Conservation (phyloP, 1,140 invertebrate genomes). For the Phenacoccus solenopsis region DNA sequence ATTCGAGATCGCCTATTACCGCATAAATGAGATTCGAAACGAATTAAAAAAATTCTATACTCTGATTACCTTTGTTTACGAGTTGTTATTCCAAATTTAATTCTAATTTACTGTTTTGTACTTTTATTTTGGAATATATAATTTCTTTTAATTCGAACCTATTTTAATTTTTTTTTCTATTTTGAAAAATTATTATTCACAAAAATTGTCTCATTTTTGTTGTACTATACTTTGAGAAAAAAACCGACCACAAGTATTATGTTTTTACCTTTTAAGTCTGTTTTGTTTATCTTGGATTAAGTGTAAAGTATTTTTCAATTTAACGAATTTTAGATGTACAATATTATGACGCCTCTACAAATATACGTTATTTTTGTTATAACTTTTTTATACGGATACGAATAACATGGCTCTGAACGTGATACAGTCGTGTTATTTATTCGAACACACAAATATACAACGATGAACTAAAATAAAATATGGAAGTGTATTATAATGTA, state of each 20-base stretch:
- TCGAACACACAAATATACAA: too few relatives aligned
- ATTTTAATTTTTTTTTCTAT: not conserved
- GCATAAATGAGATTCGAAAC: too few relatives aligned
- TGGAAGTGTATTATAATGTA: too few relatives aligned
- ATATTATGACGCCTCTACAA: slow-evolving; percentile 1
- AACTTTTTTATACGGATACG: not conserved
- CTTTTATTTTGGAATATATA: not conserved
- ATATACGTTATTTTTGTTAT: not conserved
- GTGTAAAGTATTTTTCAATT: not conserved
- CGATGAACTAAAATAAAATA: too few relatives aligned
- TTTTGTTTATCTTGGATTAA: not conserved
- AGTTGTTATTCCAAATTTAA: not conserved
- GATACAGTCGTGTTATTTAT: too few relatives aligned
- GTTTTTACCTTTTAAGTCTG: slow-evolving; percentile 2
- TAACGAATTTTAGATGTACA: slow-evolving; percentile 2
- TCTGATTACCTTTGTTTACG: too few relatives aligned
- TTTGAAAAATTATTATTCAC: not conserved
- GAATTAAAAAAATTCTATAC: too few relatives aligned
- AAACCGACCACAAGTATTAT: not conserved
- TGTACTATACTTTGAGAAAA: not conserved
- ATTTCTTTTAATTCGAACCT: not conserved
- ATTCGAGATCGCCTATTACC: too few relatives aligned
- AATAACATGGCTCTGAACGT: too few relatives aligned
- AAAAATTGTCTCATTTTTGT: too few relatives aligned
- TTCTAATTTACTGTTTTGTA: slow-evolving; percentile 3